A percentile compares a stretch with the other conserved stretches of the same genome.
Evolutionary conservation across 2,113 vertebrate species (phyloP).

Genomic region (Hyaena hyaena): DNA sequence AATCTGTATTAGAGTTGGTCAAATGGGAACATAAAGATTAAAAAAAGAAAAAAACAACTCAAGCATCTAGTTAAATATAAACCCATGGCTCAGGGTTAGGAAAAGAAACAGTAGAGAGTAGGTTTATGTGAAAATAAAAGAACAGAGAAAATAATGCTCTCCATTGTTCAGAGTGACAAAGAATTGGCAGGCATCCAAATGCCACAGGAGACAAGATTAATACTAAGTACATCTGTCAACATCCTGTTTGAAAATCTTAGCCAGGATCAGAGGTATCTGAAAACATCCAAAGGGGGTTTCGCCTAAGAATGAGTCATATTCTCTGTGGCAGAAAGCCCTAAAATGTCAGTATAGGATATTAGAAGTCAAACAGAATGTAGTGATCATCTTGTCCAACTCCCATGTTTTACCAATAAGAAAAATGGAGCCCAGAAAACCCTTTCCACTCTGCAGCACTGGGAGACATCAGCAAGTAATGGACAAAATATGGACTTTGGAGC

Average conservation of each 20-base stretch:
- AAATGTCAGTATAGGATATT: constrained; percentile 6
- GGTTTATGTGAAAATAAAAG: constrained; percentile 42
- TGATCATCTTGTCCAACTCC: not conserved
- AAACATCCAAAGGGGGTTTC: constrained; percentile 66
- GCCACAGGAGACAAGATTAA: constrained; percentile 71
- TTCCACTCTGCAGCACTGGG: not conserved
- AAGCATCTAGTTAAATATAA: constrained; percentile 55
- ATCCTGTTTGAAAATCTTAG: constrained; percentile 77
- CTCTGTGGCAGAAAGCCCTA: constrained; percentile 8
- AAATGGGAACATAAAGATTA: constrained; percentile 21
- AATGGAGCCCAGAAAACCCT: not conserved
- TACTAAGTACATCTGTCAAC: constrained; percentile 76
- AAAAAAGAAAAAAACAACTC: not conserved
- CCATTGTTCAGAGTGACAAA: constrained; percentile 74
- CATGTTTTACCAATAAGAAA: not conserved
- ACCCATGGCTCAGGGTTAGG: not conserved
- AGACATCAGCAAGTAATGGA: not conserved
- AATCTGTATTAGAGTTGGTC: not conserved
- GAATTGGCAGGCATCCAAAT: constrained; percentile 67
- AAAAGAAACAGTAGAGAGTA: constrained; percentile 27
- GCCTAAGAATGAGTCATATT: constrained; percentile 62
- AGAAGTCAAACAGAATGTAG: constrained; percentile 42
- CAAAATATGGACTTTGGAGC: not conserved
- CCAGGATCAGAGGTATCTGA: constrained; percentile 60
- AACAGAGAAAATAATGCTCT: constrained; percentile 65